Conservation (phyloP, 2,888 invertebrate genomes). For the Diadegma fenestrale region DNA sequence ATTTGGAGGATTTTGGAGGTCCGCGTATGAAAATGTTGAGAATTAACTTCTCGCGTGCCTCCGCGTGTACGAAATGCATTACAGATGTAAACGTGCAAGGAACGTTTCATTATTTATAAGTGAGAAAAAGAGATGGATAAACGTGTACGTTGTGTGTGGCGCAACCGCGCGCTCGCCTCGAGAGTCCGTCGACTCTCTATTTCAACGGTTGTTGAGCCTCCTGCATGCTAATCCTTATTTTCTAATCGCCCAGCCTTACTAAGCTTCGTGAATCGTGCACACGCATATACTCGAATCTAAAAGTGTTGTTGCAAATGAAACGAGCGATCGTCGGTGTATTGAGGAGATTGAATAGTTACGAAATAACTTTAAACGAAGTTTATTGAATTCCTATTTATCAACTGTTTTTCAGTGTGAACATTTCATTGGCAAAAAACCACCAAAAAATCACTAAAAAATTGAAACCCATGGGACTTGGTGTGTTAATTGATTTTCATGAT, state of each 20-base stretch:
- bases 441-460: not conserved
- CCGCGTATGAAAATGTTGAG: conserved; percentile 20
- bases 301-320: not conserved
- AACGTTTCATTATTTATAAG: conserved; percentile 58
- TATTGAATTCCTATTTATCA: not conserved
- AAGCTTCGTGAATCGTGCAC: conserved; percentile 30
- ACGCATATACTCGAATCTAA: conserved; percentile 28
- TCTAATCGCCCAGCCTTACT: conserved; percentile 76
- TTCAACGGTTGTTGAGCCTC: conserved; percentile 64
- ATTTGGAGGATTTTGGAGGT: not conserved
- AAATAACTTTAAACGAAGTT: not conserved
- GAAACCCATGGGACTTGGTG: not conserved
- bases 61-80: conserved; percentile 33
- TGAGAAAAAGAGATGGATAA: conserved; percentile 32
- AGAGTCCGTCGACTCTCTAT: conserved; percentile 64
- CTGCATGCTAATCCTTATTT: conserved; percentile 81
- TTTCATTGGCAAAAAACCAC: not conserved
- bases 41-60: conserved; percentile 21
- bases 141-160: conserved; percentile 38
- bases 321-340: not conserved
- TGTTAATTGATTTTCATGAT: not conserved
- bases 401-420: not conserved
- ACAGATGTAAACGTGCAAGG: conserved; percentile 15
- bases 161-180: conserved; percentile 46
- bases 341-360: not conserved